phyloP scores from a whole-genome alignment of 2,888 invertebrate genomes.

The Trichogramma dendrolimi region DNA sequence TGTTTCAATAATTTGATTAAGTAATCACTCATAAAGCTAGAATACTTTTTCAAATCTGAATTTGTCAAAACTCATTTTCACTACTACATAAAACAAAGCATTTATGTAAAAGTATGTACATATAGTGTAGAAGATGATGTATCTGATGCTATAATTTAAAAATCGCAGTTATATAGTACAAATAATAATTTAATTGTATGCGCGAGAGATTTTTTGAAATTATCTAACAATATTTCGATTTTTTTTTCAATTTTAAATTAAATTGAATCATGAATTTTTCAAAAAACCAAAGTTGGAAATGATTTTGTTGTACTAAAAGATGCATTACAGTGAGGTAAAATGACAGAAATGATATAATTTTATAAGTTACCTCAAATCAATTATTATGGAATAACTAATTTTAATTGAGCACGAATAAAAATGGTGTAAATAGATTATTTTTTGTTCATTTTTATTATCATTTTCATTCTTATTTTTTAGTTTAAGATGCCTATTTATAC shows the following conservation, averaged over 20 bases:
- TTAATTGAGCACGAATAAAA: constrained; percentile 41
- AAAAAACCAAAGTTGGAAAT: too few species aligned
- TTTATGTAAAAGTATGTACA: constrained; percentile 41
- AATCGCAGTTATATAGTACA: constrained; percentile 18
- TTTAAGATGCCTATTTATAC: too few species aligned
- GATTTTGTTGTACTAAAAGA: too few species aligned
- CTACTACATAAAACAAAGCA: constrained; percentile 30
- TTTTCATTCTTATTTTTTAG: too few species aligned
- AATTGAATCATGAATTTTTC: too few species aligned
- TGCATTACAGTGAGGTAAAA: too few species aligned
- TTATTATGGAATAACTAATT: constrained; percentile 15
- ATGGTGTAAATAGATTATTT: constrained; percentile 50
- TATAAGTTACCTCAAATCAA: too few species aligned
- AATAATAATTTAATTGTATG: constrained; percentile 21
- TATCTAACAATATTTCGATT: constrained; percentile 10
- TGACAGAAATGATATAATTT: not conserved
- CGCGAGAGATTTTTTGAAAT: constrained; percentile 8
- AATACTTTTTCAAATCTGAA: too few species aligned
- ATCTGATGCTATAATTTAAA: not conserved
- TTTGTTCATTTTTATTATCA: constrained; percentile 32
- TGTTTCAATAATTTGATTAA: too few species aligned
- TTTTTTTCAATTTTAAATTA: constrained; percentile 2
- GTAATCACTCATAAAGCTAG: too few species aligned
- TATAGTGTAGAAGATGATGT: constrained; percentile 35
- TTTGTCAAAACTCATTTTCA: constrained; percentile 16